Percentiles rank a stretch among this genome's conserved stretches.
phyloP scores from a whole-genome alignment of 1,140 invertebrate genomes.

The Hycleus phaleratus region DNA sequence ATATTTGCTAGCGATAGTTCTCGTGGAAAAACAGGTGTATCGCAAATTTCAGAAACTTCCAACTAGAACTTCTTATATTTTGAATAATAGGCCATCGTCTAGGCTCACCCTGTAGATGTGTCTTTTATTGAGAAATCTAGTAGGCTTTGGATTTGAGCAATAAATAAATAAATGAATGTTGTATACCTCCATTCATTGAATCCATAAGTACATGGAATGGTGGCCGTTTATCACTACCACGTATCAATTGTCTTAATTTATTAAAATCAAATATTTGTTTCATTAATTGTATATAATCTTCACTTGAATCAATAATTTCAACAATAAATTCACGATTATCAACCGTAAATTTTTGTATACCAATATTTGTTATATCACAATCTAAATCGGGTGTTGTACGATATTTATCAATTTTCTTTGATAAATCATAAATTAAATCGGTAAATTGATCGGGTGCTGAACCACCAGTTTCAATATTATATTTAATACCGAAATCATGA shows the following conservation, averaged over 20 bases:
- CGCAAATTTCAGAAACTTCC: no score
- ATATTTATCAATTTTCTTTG: slow-evolving; percentile 72
- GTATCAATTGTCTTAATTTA: slow-evolving; percentile 67
- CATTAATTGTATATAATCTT: slow-evolving; percentile 88
- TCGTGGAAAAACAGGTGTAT: no score
- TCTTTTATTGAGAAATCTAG: no score
- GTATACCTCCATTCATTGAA: slow-evolving; percentile 84
- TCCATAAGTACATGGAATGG: slow-evolving; percentile 85
- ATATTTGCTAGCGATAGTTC: no score
- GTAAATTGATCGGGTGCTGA: slow-evolving; percentile 90
- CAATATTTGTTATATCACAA: slow-evolving; percentile 66
- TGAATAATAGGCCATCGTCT: neutral
- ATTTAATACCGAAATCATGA: slow-evolving; percentile 99
- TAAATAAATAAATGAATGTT: no score
- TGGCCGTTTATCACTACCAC: slow-evolving; percentile 54
- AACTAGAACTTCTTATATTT: no score
- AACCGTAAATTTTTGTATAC: slow-evolving; percentile 48
- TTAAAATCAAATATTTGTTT: slow-evolving; percentile 96
- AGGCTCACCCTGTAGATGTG: neutral
- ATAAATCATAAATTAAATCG: slow-evolving; percentile 79
- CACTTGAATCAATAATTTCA: slow-evolving; percentile 86
- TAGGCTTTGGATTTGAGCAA: no score
- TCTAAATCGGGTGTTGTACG: slow-evolving; percentile 68
- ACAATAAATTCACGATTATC: slow-evolving; percentile 72
- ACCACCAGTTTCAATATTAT: slow-evolving; percentile 93